Evolutionary conservation across 2,888 invertebrate species (phyloP), one percentile per base, ranked within the genome.

Genomic region (Melitaea athalia): DNA sequence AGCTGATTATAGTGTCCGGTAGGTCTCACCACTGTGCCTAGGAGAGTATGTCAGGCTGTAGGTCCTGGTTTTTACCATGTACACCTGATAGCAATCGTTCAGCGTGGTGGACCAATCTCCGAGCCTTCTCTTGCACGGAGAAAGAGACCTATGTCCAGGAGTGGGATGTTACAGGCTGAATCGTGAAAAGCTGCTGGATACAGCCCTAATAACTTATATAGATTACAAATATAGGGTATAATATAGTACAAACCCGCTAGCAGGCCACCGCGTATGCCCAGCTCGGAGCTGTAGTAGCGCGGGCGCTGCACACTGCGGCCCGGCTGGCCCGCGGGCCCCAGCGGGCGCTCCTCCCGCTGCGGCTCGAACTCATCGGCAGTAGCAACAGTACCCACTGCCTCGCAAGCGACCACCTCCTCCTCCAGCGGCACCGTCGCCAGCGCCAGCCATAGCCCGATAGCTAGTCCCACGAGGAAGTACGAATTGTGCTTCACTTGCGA

Each of bases 201-300:
- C 6, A 33, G 33, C 6, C 6, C 33, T 33, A 33, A 33, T 38
- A 38, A 38, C 38, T 8, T 1, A 38, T 38, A 7, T 38, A 7
- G 5, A 38, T 24, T 2, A 24, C 4, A 38, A 38, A 38, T 7
- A 38, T 3, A 38, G 38, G 38, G 38, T 5, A 5, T 38, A 7
- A 38, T 38, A 8, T 38, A 7, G 6, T 38, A 45, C 53, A 33
- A 69, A 85, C 89, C 89, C 59, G 98, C 95, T 81, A 98, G 96
- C 24, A 98, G 85, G 81, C 97, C 97, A 75, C 97, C 97, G 71
- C 96, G 94, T 77, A 99, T 98, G 17, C 98, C 99, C 66, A 99
- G 94, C 86, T 99, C 99, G 0, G 99, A 98, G 60, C 97, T 98
- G 83, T 98, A 98, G 91, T 98, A 99, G 31, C 99, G 94, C 0